A percentile compares a stretch with the other conserved stretches of the same genome.
These are phyloP conservation scores for Argyra leucocephala DNA, from an alignment of 2,888 invertebrate species.

Conservation along the genomic window DNA sequence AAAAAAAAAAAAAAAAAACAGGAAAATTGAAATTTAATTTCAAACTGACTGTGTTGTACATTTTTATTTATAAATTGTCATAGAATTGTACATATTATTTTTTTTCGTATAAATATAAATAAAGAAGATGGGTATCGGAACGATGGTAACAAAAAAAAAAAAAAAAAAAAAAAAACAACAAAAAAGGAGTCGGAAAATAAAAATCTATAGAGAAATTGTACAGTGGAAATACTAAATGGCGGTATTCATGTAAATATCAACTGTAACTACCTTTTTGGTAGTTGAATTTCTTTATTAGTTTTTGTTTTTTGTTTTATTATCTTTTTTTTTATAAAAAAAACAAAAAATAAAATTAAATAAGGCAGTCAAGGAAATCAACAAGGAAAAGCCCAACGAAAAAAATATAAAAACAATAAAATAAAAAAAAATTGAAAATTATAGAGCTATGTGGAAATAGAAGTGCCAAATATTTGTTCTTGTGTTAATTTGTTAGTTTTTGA, in stretches of 20 bases:
- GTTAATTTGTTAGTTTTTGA: slow-evolving; percentile 2
- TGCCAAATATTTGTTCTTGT: not conserved
- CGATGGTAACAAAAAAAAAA: not conserved
- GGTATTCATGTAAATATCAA: slow-evolving; percentile 4
- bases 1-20: no score
- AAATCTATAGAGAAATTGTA: not conserved
- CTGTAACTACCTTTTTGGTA: not conserved
- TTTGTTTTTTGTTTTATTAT: not conserved
- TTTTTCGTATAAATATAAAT: no score
- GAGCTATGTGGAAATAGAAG: not conserved
- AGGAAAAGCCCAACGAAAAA: not conserved
- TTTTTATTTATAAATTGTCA: no score
- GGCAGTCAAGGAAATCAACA: not conserved
- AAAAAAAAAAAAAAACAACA: not conserved
- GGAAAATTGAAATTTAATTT: no score
- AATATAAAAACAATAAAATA: not conserved
- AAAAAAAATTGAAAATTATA: not conserved
- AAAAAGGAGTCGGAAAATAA: not conserved
- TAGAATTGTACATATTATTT: no score
- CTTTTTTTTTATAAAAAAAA: no score
- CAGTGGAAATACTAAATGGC: slow-evolving; percentile 1
- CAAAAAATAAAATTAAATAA: not conserved
- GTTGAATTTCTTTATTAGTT: not conserved
- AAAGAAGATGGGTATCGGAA: not conserved
- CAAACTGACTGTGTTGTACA: no score